A percentile compares a stretch with the other conserved stretches of the same genome.
phyloP scores from a whole-genome alignment of 2,113 vertebrate species.

The Equus quagga region DNA sequence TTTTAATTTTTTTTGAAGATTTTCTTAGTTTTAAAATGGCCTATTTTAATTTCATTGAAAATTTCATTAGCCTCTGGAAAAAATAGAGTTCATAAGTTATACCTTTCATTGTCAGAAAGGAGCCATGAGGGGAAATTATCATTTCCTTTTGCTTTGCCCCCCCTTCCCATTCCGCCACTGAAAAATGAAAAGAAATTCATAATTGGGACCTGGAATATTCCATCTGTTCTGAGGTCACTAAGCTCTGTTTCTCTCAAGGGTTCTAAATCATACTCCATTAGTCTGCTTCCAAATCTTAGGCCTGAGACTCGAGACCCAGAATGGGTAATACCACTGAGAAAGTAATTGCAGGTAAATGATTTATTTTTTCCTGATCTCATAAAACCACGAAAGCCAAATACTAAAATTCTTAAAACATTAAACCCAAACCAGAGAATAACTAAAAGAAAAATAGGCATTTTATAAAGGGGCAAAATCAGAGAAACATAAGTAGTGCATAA shows the following conservation, averaged over 20 bases:
- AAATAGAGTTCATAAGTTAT: conserved; percentile 26
- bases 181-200: conserved; percentile 78
- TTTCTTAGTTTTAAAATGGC: conserved; percentile 13
- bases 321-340: conserved; percentile 74
- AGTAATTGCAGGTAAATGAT: conserved; percentile 81
- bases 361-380: conserved; percentile 81
- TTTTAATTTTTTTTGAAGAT: conserved; percentile 6
- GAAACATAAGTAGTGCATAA: neutral
- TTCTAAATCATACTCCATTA: conserved; percentile 79
- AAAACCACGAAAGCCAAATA: conserved; percentile 62
- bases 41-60: conserved; percentile 43
- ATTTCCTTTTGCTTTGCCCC: conserved; percentile 68
- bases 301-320: conserved; percentile 53
- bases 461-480: conserved; percentile 39
- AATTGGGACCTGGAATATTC: conserved; percentile 70
- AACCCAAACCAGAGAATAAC: conserved; percentile 24
- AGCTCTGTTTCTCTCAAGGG: conserved; percentile 73
- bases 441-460: conserved; percentile 42
- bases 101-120: conserved; percentile 47
- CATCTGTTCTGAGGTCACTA: conserved; percentile 76
- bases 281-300: conserved; percentile 65
- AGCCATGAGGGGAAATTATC: conserved; percentile 56
- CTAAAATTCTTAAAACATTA: conserved; percentile 61
- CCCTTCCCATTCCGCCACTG: conserved; percentile 43
- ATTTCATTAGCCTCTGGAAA: neutral